These are phyloP conservation scores for Acholoe squamosa DNA, from an alignment of 2,888 invertebrate genomes.

Conservation along the genomic window DNA sequence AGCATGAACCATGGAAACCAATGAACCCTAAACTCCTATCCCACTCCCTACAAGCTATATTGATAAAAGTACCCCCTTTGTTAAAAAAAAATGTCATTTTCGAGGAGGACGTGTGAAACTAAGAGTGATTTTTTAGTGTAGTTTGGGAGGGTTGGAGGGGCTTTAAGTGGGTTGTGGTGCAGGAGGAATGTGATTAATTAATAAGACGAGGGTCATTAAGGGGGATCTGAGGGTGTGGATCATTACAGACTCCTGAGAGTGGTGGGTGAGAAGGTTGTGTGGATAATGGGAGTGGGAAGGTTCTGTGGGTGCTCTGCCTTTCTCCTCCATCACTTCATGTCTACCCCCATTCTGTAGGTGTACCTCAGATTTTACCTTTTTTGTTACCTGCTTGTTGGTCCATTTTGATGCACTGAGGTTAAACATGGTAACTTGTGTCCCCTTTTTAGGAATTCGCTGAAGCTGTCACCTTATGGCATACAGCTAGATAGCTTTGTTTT, in stretches of 20 bases:
- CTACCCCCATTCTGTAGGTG: background rate
- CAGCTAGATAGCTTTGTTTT: no score
- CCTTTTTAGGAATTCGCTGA: no score
- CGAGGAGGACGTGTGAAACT: background rate
- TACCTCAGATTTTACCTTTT: background rate
- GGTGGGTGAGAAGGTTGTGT: background rate
- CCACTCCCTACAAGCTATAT: background rate
- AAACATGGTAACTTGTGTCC: no score
- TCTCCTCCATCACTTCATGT: background rate
- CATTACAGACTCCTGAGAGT: background rate
- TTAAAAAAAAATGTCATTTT: background rate
- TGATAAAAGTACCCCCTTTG: background rate
- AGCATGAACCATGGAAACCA: background rate
- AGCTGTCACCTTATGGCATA: no score
- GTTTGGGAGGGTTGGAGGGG: background rate
- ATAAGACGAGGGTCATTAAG: constrained; percentile 36
- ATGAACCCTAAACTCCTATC: background rate
- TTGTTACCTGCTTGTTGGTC: no score
- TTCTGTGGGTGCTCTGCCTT: background rate
- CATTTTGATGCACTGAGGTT: background rate
- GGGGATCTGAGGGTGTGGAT: constrained; percentile 1
- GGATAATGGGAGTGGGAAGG: background rate
- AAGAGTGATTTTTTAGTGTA: background rate
- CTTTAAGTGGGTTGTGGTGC: constrained; percentile 6
- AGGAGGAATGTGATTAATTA: constrained; percentile 32